These are phyloP conservation scores for Entelurus aequoreus DNA, from an alignment of 2,113 vertebrate genomes.

Conservation along the genomic window DNA sequence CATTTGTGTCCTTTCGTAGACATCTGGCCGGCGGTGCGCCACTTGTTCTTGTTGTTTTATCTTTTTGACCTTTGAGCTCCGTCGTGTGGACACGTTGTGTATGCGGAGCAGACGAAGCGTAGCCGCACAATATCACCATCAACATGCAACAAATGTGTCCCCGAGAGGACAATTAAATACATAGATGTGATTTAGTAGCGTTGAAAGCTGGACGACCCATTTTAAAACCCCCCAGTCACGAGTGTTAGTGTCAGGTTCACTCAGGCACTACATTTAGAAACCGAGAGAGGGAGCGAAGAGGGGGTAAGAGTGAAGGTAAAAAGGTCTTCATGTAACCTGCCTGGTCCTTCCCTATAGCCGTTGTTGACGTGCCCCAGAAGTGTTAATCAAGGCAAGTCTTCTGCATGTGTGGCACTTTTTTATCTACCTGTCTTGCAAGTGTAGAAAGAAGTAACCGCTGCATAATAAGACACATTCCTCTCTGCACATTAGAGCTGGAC, in stretches of 20 bases:
- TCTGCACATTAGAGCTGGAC: too few species aligned
- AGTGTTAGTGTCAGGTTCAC: conserved; percentile 60
- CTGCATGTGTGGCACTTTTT: too few species aligned
- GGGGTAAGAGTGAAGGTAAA: conserved; percentile 13
- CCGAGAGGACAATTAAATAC: conserved; percentile 3
- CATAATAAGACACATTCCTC: too few species aligned
- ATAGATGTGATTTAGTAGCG: conserved; percentile 4
- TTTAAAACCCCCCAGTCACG: conserved; percentile 39
- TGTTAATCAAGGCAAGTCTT: too few species aligned
- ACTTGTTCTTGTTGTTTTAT: conserved; percentile 6
- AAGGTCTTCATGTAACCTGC: conserved; percentile 1
- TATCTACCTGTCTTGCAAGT: too few species aligned
- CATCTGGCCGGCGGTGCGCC: neutral
- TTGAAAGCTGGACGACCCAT: conserved; percentile 19
- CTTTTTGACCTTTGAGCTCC: conserved; percentile 39
- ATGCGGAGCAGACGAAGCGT: neutral
- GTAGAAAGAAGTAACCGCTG: too few species aligned
- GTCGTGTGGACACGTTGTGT: neutral
- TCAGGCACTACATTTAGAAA: conserved; percentile 56
- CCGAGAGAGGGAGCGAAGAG: conserved; percentile 12
- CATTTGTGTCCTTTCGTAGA: neutral
- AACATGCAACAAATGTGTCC: conserved; percentile 7
- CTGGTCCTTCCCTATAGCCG: too few species aligned
- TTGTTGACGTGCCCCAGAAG: too few species aligned
- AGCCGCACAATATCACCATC: conserved; percentile 21